phyloP scores from a whole-genome alignment of 2,888 invertebrate species.

The Stegana nigrithorax region DNA sequence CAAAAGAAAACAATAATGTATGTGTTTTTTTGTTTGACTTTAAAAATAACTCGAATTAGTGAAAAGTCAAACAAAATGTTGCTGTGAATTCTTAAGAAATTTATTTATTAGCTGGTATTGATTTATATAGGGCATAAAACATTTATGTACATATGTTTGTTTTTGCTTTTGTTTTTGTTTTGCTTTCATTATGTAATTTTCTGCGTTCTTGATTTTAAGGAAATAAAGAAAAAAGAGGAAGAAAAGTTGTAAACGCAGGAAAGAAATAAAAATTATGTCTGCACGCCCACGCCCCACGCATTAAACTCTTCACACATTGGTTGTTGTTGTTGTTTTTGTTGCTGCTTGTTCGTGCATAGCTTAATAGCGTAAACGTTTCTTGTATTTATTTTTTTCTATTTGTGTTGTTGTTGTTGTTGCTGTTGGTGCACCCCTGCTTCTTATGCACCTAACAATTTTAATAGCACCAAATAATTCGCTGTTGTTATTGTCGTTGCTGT shows the following conservation, averaged over 20 bases:
- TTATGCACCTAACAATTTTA: conserved; percentile 12
- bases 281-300: background rate
- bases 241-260: too few relatives aligned
- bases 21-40: background rate
- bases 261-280: conserved; percentile 5
- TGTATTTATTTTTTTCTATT: background rate
- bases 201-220: background rate
- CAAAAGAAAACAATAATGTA: background rate
- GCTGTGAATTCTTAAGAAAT: too few relatives aligned
- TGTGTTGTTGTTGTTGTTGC: too few relatives aligned
- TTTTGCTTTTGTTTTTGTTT: conserved; percentile 2
- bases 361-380: too few relatives aligned
- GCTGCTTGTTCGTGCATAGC: too few relatives aligned
- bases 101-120: too few relatives aligned
- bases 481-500: too few relatives aligned
- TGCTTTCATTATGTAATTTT: background rate
- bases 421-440: too few relatives aligned
- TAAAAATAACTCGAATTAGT: too few relatives aligned
- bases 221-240: background rate
- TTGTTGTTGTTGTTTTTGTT: background rate
- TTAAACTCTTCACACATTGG: conserved; percentile 3
- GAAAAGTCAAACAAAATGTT: background rate
- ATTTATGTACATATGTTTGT: background rate
- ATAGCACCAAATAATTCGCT: conserved; percentile 3
- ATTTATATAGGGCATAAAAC: background rate